Evolutionary conservation across 2,888 invertebrate species (phyloP), one percentile per base, ranked within the genome.

Genomic region (Conus canariensis): DNA sequence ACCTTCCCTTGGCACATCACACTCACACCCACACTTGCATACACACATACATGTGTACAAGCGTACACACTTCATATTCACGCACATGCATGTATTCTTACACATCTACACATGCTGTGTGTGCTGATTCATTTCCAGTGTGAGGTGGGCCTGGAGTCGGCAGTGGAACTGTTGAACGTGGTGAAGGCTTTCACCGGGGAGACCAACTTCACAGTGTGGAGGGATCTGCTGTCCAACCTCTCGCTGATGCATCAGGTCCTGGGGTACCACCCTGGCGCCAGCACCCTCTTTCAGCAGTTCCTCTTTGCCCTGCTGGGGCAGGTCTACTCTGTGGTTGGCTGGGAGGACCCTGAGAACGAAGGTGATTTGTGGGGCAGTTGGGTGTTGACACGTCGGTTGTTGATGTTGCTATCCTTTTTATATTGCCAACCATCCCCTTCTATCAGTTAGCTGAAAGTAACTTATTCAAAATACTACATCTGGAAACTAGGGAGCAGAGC

Each of bases 131-230:
- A 12, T 1, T 85, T 87, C 9, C 92, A 96, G 96, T 95, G 95
- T 56, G 98, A 97, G 89, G 98, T 99, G 8, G 99, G 99, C 0
- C 97, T 98, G 93, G 97, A 98, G 9, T 97, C 98, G 90, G 98
- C 98, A 19, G 97, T 98, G 0, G 96, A 98, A 95, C 98, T 98
- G 0, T 97, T 99, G 89, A 97, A 98, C 95, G 97, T 99, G 22
- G 97, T 98, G 95, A 97, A 98, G 94, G 98, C 98, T 0, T 99
- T 98, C 96, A 97, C 97, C 92, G 97, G 98, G 93, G 99, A 99
- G 96, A 97, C 97, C 70, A 98, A 99, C 96, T 99, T 98, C 97
- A 98, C 99, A 0, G 99, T 99, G 0, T 99, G 99, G 99, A 98
- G 97, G 14, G 96, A 96, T 91, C 92, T 96, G 85, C 92, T 94